Evolutionary conservation across 2,113 vertebrate species (phyloP).

Genomic region (Rhinogobius similis): DNA sequence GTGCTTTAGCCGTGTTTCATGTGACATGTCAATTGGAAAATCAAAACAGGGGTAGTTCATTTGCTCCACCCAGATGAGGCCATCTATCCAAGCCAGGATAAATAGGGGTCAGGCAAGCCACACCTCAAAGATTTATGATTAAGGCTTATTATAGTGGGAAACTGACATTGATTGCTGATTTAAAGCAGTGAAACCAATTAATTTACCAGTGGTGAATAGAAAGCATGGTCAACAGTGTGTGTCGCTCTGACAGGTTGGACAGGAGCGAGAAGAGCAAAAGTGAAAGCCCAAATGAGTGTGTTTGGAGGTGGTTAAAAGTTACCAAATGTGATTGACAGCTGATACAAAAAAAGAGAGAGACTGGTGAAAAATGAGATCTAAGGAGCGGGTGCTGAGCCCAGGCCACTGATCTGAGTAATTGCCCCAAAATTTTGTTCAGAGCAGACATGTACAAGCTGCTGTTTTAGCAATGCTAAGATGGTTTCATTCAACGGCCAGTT

Average conservation of each 20-base stretch:
- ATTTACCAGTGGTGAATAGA: conserved; percentile 74
- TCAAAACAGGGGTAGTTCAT: conserved; percentile 87
- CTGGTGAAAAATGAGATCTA: conserved; percentile 43
- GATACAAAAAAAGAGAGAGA: conserved; percentile 54
- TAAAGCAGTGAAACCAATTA: conserved; percentile 79
- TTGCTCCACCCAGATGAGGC: conserved; percentile 93
- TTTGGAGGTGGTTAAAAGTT: conserved; percentile 76
- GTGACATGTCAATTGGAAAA: conserved; percentile 93
- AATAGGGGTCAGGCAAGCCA: conserved; percentile 86
- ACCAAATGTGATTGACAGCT: conserved; percentile 71
- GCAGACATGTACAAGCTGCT: conserved; percentile 70
- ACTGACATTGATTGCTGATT: conserved; percentile 84
- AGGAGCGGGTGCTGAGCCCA: conserved; percentile 48
- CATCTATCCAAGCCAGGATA: conserved; percentile 84
- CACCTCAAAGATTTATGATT: conserved; percentile 93
- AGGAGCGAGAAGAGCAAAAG: conserved; percentile 66
- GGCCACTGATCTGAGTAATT: conserved; percentile 77
- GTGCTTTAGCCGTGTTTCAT: conserved; percentile 70
- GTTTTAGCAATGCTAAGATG: conserved; percentile 74
- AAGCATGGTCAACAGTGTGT: conserved; percentile 81
- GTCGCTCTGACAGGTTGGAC: conserved; percentile 77
- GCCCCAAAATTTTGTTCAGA: conserved; percentile 72
- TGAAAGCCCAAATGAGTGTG: conserved; percentile 71
- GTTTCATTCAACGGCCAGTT: conserved; percentile 61
- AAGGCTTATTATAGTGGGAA: conserved; percentile 82